Conservation (phyloP, 2,797 vertebrate species). For the Bradypus variegatus region DNA sequence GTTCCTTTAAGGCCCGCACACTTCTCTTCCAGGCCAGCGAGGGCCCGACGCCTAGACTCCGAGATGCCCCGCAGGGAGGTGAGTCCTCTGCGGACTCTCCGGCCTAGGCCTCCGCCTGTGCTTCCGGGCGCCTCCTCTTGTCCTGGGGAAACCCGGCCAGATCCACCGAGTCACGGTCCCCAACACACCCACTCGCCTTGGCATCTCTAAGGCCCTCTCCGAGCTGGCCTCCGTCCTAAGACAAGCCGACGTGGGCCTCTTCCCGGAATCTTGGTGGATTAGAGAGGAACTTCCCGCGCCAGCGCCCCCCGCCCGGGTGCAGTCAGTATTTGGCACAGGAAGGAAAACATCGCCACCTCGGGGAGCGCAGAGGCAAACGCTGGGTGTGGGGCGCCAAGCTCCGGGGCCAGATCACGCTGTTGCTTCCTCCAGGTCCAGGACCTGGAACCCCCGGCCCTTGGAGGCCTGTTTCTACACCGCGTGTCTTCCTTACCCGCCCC, state of each 20-base stretch:
- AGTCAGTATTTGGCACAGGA: neutral
- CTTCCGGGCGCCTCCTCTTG: neutral
- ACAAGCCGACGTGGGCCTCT: neutral
- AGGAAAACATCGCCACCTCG: neutral
- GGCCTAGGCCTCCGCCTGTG: neutral
- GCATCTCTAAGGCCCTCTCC: neutral
- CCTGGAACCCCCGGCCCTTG: neutral
- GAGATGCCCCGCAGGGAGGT: neutral
- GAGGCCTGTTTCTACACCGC: neutral
- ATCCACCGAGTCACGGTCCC: neutral
- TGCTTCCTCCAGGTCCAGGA: neutral
- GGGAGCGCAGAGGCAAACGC: accelerated
- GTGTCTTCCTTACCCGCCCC: accelerated
- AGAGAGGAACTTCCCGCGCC: accelerated
- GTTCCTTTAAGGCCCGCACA: neutral
- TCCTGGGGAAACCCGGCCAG: accelerated
- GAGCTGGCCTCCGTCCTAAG: no score
- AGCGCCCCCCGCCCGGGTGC: accelerated
- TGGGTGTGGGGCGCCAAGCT: accelerated
- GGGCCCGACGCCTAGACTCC: neutral
- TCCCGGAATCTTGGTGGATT: neutral
- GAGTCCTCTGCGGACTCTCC: no score
- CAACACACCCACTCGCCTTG: neutral
- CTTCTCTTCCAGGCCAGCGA: neutral
- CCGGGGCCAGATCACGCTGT: accelerated